These are phyloP conservation scores for Pantelozetes paolii DNA, from an alignment of 2,888 invertebrate genomes.

Conservation along the genomic window DNA sequence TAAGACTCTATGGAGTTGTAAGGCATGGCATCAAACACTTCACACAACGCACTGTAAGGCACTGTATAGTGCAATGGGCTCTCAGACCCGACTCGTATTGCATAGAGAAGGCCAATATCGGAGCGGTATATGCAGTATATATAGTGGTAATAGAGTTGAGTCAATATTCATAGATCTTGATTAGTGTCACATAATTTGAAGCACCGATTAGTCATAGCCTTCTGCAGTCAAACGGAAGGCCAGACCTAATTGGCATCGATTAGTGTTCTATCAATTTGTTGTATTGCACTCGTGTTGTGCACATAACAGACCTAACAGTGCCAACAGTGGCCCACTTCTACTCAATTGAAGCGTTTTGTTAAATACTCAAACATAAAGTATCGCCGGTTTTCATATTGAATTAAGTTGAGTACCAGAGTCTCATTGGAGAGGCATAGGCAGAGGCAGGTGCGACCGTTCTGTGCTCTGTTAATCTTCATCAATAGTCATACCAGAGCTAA, in stretches of 20 bases:
- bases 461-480: conserved; percentile 21
- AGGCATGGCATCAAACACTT: not conserved
- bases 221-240: conserved; percentile 9
- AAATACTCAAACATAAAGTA: not conserved
- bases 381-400: conserved; percentile 5
- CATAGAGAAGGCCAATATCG: not conserved
- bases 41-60: no score
- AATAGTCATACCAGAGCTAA: not conserved
- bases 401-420: not conserved
- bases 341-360: conserved; percentile 29
- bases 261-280: conserved; percentile 35
- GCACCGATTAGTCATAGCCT: conserved; percentile 27
- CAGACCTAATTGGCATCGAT: conserved; percentile 31
- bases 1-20: conserved; percentile 11
- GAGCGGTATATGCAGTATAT: not conserved
- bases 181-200: conserved; percentile 15
- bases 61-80: not conserved
- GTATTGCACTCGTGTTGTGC: not conserved
- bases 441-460: conserved; percentile 28
- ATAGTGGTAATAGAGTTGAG: not conserved
- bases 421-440: not conserved
- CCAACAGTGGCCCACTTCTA: not conserved
- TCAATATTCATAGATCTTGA: conserved; percentile 32
- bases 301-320: not conserved
- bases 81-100: not conserved